Evolutionary conservation across 2,888 invertebrate genomes (phyloP), one percentile per base, ranked within the genome.

Genomic region (Drosophila merina): DNA sequence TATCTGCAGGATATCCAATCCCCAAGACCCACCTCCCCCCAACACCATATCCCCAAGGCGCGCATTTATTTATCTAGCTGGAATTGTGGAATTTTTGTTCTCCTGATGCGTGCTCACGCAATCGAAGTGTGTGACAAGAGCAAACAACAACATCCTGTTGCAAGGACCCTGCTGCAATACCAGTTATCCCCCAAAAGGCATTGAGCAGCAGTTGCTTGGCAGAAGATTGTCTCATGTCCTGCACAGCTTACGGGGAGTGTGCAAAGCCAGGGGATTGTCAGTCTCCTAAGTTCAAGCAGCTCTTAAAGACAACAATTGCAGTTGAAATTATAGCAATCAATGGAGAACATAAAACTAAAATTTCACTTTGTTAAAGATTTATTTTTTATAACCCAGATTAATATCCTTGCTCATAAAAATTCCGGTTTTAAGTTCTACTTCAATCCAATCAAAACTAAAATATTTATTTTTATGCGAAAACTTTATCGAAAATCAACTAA

Each of bases 51-150:
- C 51, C 69, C 40, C 45, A 26, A 20, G 59, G 38, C 58, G 31
- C 64, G 52, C 60, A 62, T 68, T 63, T 76, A 68, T 77, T 77
- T 80, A 58, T 71, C 55, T 60, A 67, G 66, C 62, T 55, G 58
- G 72, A 72, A 76, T 74, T 68, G 75, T 68, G 79, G 30, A 60
- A 74, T 85, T 78, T 79, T 70, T 56, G 68, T 55, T 48, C 56
- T 71, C 31, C 50, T 31, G 45, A 55, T 47, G 66, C 67, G 44
- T 64, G 47, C 55, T 54, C 82, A 79, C 86, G 71, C 81, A 75
- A 77, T 64, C 71, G 42, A 69, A 60, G 50, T 64, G 67, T 63
- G 60, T 58, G 52, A 56, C 57, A 76, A 63, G 56, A 55, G 58
- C 54, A 70, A 50, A 70, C 57, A 68, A 70, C 51, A 47, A 47